Evolutionary conservation across 2,888 invertebrate genomes (phyloP), one percentile per base, ranked within the genome.

Genomic region (Lithophane semibrunnea): DNA sequence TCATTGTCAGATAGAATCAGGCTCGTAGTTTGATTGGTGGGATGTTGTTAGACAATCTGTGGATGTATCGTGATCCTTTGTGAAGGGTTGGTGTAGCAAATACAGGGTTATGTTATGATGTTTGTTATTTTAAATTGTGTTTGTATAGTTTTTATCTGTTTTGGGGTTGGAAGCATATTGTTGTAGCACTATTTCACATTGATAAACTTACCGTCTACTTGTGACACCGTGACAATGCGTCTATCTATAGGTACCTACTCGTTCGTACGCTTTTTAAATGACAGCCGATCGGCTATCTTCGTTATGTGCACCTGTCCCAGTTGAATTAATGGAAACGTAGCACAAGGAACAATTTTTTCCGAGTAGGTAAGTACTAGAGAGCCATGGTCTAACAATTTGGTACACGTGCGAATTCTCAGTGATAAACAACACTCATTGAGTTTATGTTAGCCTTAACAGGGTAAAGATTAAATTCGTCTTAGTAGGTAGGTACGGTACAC

Each of bases 41-140:
- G 90, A 86, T 89, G 92, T 92, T 94, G 93, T 92, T 90, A 89
- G 89, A 90, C 91, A 88, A 75, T 79, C 84, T 81, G 73, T 73
- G 75, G 80, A 75, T 73, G 75, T 69, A 66, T 76, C 64, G 71
- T 37, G 73, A 80, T 81, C 47, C 49, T 77, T n/a, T 56, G 64
- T 60, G 66, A 37, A 70, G 77, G 80, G 71, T 68, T 69, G 44
- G 13, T 44, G 49, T 29, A 52, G 72, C 52, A 21, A 24, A n/a
- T 16, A 65, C 56, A 63, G 68, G 69, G 78, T 75, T 69, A 16
- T 77, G 21, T 47, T 76, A 73, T 52, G 44, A 63, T 76, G 44
- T 83, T 83, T 73, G 49, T 12, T 63, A 56, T 67, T 77, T 78
- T 74, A 63, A 76, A 69, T 68, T 72, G 61, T 72, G 63, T 74